These are phyloP conservation scores for Tragelaphus imberbis DNA, from an alignment of 2,113 vertebrate genomes.

Conservation along the genomic window DNA sequence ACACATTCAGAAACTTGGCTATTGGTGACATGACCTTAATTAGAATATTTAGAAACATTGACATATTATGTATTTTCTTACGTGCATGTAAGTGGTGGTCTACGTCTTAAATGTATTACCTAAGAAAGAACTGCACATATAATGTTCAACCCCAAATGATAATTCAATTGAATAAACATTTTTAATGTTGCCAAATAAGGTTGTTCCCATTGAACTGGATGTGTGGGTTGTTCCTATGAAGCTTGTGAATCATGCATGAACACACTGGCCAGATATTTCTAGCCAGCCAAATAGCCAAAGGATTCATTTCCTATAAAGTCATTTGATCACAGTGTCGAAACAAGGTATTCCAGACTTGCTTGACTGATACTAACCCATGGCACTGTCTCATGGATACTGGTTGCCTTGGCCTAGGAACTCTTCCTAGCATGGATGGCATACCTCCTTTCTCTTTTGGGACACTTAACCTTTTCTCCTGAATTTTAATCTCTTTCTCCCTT, in stretches of 20 bases:
- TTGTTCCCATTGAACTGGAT: neutral
- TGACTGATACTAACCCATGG: neutral
- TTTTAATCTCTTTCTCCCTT: neutral
- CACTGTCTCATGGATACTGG: neutral
- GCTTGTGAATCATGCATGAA: constrained; percentile 43
- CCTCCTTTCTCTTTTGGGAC: neutral
- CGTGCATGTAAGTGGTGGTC: neutral
- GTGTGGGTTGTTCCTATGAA: constrained; percentile 32
- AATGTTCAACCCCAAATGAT: neutral
- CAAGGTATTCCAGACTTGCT: neutral
- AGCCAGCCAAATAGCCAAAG: neutral
- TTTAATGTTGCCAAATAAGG: neutral
- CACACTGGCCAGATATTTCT: constrained; percentile 29
- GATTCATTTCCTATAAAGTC: constrained; percentile 41
- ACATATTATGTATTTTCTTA: neutral
- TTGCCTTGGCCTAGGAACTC: neutral
- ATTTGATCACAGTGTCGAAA: neutral
- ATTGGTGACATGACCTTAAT: neutral
- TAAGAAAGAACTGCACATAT: neutral
- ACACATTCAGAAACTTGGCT: neutral
- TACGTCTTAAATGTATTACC: neutral
- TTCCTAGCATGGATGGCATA: neutral
- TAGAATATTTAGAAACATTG: neutral
- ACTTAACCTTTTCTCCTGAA: neutral
- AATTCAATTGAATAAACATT: constrained; percentile 17